Conservation (phyloP, 2,113 vertebrate species). For the Octodon degus region DNA sequence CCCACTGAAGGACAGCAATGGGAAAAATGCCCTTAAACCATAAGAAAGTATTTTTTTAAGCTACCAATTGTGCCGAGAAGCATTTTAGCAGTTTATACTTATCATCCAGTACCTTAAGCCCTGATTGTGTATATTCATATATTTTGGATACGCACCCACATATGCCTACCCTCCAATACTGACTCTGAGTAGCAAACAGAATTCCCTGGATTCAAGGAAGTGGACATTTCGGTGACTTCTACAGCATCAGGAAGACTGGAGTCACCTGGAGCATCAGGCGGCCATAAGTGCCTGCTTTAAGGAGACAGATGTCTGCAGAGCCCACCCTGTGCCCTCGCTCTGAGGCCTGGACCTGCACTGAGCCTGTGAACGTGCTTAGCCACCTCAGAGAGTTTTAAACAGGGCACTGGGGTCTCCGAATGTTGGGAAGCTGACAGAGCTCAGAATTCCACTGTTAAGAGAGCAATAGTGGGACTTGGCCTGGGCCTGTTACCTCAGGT, state of each 20-base stretch:
- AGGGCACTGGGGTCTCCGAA: conserved; percentile 69
- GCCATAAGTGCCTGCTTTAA: conserved; percentile 86
- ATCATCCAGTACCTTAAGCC: conserved; percentile 78
- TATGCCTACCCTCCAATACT: background rate
- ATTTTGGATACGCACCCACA: conserved; percentile 50
- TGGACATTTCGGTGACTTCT: conserved; percentile 67
- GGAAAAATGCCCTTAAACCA: conserved; percentile 78
- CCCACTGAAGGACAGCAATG: conserved; percentile 55
- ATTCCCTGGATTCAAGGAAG: conserved; percentile 76
- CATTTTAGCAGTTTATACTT: conserved; percentile 74
- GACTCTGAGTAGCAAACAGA: conserved; percentile 76
- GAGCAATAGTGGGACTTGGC: conserved; percentile 73
- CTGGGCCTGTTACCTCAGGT: conserved; percentile 66
- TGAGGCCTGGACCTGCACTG: conserved; percentile 66
- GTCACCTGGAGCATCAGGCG: conserved; percentile 83
- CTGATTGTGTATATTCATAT: conserved; percentile 68
- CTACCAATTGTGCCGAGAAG: conserved; percentile 84
- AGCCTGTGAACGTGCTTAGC: conserved; percentile 74
- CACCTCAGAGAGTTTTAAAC: conserved; percentile 59
- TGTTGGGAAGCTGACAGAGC: conserved; percentile 73
- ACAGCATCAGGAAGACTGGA: conserved; percentile 62
- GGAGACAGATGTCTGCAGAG: conserved; percentile 77
- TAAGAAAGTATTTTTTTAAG: conserved; percentile 83
- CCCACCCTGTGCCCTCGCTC: conserved; percentile 74
- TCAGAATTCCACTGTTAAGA: conserved; percentile 77